Base-by-base conservation (phyloP, 2,888 invertebrate genomes). In the Eilema caniola region DNA sequence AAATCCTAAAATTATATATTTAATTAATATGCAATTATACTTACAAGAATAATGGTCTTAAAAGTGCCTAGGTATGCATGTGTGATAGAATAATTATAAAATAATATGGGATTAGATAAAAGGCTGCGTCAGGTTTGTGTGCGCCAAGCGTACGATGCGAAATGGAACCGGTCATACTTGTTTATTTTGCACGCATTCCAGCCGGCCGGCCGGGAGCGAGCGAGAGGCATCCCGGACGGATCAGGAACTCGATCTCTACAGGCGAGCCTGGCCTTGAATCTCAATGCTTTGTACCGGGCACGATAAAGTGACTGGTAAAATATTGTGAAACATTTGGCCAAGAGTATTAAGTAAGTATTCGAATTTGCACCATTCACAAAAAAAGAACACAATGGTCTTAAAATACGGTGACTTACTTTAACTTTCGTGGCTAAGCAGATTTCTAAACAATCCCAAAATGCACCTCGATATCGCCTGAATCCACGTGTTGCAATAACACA, bases 111-210 rank as follows among this genome's bases (percentile, higher is more conserved):
- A 81, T 88, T 88, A 82, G 87, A 86, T 87, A 82, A 87, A 90
- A 89, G 87, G 87, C 86, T 85, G 84, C 83, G 87, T 89, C 88
- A 89, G 88, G 86, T 82, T 87, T 80, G 77, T 78, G 86, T 83
- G 89, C 87, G 89, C 90, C 88, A 90, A 89, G 92, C 90, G 41
- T 41, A 86, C 88, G 90, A 89, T 90, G 90, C 87, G 90, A 92
- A 88, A 86, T 89, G 80, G 84, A 93, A 94, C 95, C 90, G 89
- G 95, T 94, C 87, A 83, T 77, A 89, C 94, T 92, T 90, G 95
- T 95, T 95, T 95, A 94, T 95, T 95, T 95, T 94, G 94, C 95
- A 94, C 92, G 90, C 94, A 95, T 95, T 95, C 95, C 93, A 88
- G 90, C 79, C 89, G 89, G 88, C 87, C 84, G 80, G 87, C 85